Evolutionary conservation across 2,113 vertebrate species (phyloP).

Genomic region (Oreochromis niloticus): DNA sequence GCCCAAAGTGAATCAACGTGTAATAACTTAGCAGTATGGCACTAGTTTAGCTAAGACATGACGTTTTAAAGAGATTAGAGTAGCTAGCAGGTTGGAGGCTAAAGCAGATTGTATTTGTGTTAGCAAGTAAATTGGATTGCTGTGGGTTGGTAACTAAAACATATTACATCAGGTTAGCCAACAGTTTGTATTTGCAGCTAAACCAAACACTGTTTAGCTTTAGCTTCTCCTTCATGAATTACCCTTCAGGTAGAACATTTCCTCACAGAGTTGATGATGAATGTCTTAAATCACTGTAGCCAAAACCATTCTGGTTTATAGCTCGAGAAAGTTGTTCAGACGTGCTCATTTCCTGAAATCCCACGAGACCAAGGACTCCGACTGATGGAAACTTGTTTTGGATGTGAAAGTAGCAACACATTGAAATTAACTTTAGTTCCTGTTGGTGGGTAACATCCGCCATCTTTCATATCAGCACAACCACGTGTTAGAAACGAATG

Average conservation of each 20-base stretch:
- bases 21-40: background rate
- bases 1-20: background rate
- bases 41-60: background rate
- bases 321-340: background rate
- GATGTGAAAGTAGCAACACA: background rate
- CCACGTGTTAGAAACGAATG: background rate
- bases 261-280: background rate
- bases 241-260: background rate
- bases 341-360: constrained; percentile 33
- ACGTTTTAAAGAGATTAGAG: background rate
- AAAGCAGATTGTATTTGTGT: background rate
- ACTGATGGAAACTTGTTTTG: background rate
- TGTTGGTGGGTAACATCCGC: background rate
- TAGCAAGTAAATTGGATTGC: background rate
- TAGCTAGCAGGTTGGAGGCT: background rate
- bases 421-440: background rate
- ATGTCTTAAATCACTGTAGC: background rate
- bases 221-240: background rate
- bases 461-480: background rate
- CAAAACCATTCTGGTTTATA: background rate
- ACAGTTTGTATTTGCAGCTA: background rate
- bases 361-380: background rate
- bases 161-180: background rate
- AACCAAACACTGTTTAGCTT: background rate
- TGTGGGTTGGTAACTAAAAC: background rate